Conservation (phyloP, 2,888 invertebrate genomes). For the Hymenopus coronatus region DNA sequence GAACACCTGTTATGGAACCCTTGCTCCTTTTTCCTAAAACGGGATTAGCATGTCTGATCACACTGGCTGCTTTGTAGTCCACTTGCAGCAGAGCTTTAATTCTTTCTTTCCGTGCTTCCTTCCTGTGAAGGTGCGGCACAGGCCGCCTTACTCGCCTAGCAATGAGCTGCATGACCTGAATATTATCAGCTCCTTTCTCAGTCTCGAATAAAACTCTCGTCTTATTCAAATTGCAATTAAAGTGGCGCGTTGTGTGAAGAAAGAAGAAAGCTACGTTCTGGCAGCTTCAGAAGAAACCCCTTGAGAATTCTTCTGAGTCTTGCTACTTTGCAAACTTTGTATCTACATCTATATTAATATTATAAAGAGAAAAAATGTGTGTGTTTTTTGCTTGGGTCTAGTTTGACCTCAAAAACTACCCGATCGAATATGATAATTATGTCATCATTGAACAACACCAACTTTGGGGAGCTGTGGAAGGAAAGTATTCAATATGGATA, state of each 20-base stretch:
- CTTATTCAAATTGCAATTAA: neutral
- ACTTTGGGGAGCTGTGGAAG: too few species aligned
- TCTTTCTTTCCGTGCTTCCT: neutral
- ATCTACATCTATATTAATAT: too few species aligned
- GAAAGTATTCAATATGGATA: too few species aligned
- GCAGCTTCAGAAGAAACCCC: neutral
- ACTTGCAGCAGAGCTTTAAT: neutral
- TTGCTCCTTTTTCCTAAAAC: neutral
- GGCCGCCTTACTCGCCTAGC: neutral
- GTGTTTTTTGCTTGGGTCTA: too few species aligned
- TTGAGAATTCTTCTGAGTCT: too few species aligned
- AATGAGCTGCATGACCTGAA: neutral
- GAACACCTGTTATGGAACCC: neutral
- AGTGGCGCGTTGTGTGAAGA: neutral
- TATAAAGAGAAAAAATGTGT: too few species aligned
- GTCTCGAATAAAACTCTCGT: neutral
- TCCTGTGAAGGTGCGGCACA: neutral
- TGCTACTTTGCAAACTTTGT: too few species aligned
- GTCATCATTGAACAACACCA: too few species aligned
- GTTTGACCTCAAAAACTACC: too few species aligned
- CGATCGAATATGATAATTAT: too few species aligned
- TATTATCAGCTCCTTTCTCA: neutral
- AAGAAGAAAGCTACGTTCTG: neutral
- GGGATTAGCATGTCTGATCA: conserved; percentile 5
- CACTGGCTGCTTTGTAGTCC: neutral